Evolutionary conservation across 2,888 invertebrate species (phyloP), one percentile per base, ranked within the genome.

Genomic region (Hypolimnas misippus): DNA sequence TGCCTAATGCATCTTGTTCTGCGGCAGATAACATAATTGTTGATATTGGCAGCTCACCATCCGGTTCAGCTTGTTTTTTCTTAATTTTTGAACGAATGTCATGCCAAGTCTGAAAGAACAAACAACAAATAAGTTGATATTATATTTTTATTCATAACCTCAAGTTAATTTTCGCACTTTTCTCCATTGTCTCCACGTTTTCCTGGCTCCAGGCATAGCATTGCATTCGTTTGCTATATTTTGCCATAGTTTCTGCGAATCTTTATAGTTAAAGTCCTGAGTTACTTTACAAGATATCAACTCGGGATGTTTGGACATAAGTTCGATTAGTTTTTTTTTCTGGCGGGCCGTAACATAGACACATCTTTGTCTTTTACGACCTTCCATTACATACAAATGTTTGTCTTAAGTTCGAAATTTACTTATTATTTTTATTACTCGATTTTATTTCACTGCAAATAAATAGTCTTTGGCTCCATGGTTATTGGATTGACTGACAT

Each of bases 171-270:
- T 19, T 42, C 70, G 19, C 77, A 90, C 91, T 80, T 89, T 91
- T 75, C 83, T 79, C 91, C 90, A 91, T 69, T 89, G 89, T 46
- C 81, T 81, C 91, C 91, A 91, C 65, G 86, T 87, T 77, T 91
- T 91, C 40, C 71, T 83, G 0, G 89, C 87, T 8, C 91, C 91
- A 14, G 87, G 83, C 61, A 89, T 76, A 33, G 86, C 74, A 69
- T 91, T 91, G 56, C 85, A 88, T 69, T 89, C 84, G 42, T 73
- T 78, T n/a, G 90, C 81, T 62, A 91, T 86, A 25, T 67, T 79
- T 61, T 82, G 79, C 91, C 91, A 91, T 31, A 89, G 69, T 58
- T 74, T 78, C 60, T 88, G 88, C 1, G 83, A 85, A 63, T 89
- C 89, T 57, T 75, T 81, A 51, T 83, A 78, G 29, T 73, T 84